Conservation (phyloP, 2,797 vertebrate species). For the Oceanodroma leucorhoa region DNA sequence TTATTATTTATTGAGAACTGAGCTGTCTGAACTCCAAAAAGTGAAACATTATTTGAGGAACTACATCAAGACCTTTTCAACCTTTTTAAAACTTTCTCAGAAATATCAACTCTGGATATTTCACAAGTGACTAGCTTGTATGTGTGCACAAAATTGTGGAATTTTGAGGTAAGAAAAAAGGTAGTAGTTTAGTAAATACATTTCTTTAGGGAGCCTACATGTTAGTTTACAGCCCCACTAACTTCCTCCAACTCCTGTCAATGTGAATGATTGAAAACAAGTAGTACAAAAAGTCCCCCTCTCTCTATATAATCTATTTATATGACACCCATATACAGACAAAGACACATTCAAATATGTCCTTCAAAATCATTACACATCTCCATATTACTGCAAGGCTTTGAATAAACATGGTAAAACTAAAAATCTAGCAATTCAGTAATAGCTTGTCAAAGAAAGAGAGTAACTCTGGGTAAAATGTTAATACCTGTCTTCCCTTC, state of each 20-base stretch:
- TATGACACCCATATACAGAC: not conserved
- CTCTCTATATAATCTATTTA: not conserved
- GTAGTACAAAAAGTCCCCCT: not conserved
- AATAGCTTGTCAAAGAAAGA: not conserved
- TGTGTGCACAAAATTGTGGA: accelerated
- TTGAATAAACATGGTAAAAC: not conserved
- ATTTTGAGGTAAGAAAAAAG: not conserved
- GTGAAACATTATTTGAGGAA: not conserved
- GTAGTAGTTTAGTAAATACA: not conserved
- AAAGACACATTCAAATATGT: not conserved
- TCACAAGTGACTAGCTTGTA: not conserved
- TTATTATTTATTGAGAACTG: not conserved
- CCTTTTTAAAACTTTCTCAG: not conserved
- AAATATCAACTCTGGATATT: not conserved
- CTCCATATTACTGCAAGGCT: not conserved
- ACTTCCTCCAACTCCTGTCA: not conserved
- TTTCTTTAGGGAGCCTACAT: not conserved
- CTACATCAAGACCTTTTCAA: not conserved
- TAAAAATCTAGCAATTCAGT: not conserved
- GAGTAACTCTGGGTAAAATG: not conserved
- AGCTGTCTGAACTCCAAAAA: not conserved
- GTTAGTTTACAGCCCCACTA: not conserved
- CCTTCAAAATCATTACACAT: not conserved
- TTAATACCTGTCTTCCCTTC: not conserved
- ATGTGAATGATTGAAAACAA: not conserved